A percentile compares a stretch with the other conserved stretches of the same genome.
These are phyloP conservation scores for Drosophila pegasa DNA, from an alignment of 2,888 invertebrate genomes.

Conservation along the genomic window DNA sequence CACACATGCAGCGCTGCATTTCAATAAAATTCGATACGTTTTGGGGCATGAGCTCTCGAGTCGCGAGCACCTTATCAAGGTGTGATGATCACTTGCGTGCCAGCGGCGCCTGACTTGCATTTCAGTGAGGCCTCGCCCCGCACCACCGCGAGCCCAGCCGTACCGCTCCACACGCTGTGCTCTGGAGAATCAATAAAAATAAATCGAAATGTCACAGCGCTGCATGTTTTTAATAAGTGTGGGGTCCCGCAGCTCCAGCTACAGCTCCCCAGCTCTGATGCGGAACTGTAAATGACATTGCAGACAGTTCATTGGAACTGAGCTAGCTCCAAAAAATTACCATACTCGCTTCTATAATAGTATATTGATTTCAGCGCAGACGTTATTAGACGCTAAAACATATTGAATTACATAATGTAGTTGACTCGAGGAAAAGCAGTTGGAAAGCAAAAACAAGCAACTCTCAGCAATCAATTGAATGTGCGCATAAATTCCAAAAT, in stretches of 20 bases:
- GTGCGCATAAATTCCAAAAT: slow-evolving; percentile 72
- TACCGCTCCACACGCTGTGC: slow-evolving; percentile 21
- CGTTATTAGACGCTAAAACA: slow-evolving; percentile 58
- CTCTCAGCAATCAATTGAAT: slow-evolving; percentile 69
- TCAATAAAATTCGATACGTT: slow-evolving; percentile 81
- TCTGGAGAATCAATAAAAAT: slow-evolving; percentile 76
- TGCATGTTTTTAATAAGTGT: slow-evolving; percentile 71
- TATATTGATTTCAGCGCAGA: slow-evolving; percentile 58
- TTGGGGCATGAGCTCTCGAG: slow-evolving; percentile 42
- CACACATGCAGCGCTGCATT: slow-evolving; percentile 61
- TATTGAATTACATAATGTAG: slow-evolving; percentile 62
- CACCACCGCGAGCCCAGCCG: neutral
- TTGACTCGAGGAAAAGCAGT: slow-evolving; percentile 31
- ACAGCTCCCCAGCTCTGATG: neutral
- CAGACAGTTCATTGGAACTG: slow-evolving; percentile 65
- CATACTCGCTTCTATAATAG: slow-evolving; percentile 37
- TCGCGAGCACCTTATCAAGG: slow-evolving; percentile 68
- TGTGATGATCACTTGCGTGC: slow-evolving; percentile 81
- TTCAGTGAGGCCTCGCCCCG: slow-evolving; percentile 49
- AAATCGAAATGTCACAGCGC: slow-evolving; percentile 81
- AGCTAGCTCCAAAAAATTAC: slow-evolving; percentile 27
- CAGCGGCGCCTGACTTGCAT: slow-evolving; percentile 81
- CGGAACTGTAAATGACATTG: slow-evolving; percentile 73
- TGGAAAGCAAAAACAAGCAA: slow-evolving; percentile 20
- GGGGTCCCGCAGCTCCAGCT: slow-evolving; percentile 70